These are phyloP conservation scores for Helicoverpa armigera DNA, from an alignment of 1,140 invertebrate genomes.

Conservation along the genomic window DNA sequence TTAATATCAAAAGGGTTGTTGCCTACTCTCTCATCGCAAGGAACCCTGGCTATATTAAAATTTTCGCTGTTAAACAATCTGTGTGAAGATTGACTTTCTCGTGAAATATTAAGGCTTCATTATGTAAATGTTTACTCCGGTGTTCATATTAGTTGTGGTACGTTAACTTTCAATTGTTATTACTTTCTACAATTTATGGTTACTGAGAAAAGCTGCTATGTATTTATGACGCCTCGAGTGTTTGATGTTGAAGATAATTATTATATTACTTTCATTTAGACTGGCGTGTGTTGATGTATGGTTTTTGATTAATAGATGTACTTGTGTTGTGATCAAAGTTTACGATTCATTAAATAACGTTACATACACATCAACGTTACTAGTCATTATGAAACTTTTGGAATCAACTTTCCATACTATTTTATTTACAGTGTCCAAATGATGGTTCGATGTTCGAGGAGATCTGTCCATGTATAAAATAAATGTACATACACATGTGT, in stretches of 20 bases:
- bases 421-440: too few species aligned
- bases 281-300: neutral
- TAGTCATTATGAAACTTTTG: too few species aligned
- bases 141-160: conserved; percentile 22
- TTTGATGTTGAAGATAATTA: neutral
- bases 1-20: neutral
- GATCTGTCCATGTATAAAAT: too few species aligned
- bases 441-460: too few species aligned
- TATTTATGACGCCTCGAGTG: conserved; percentile 4
- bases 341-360: too few species aligned
- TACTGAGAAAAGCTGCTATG: neutral
- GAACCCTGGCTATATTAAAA: conserved; percentile 21
- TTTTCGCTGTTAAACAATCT: conserved; percentile 1
- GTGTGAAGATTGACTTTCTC: conserved; percentile 35
- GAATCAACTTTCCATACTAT: too few species aligned
- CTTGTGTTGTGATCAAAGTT: neutral
- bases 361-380: too few species aligned
- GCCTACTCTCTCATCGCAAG: neutral
- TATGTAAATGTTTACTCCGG: neutral
- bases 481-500: too few species aligned
- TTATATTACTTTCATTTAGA: neutral
- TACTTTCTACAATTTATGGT: conserved; percentile 24
- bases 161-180: conserved; percentile 44
- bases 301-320: neutral
- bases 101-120: conserved; percentile 19